Evolutionary conservation across 2,797 vertebrate species (phyloP).

Genomic region (Cyclura pinguis): DNA sequence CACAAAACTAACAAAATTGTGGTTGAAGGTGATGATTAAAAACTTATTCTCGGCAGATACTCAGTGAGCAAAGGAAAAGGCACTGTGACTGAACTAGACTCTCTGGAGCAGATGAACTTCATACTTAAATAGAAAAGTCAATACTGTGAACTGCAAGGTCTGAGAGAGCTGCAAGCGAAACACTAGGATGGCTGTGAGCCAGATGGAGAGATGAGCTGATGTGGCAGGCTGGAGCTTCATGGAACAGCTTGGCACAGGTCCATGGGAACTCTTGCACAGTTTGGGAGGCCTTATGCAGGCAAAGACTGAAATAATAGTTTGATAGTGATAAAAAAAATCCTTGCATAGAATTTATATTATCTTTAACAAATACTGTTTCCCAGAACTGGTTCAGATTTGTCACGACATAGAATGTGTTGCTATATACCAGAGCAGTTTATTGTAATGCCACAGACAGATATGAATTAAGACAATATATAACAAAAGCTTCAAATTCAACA

Average conservation of each 20-base stretch:
- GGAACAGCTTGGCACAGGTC: slow-evolving; percentile 26
- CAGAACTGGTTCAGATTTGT: slow-evolving; percentile 16
- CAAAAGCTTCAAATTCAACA: neutral
- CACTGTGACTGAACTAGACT: neutral
- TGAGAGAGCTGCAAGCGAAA: slow-evolving; percentile 17
- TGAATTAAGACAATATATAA: neutral
- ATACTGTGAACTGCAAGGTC: slow-evolving; percentile 20
- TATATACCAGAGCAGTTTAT: neutral
- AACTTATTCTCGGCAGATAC: neutral
- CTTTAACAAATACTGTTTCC: neutral
- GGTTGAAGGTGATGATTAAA: neutral
- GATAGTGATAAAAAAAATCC: neutral
- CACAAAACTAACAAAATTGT: neutral
- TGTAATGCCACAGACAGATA: neutral
- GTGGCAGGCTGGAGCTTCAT: slow-evolving; percentile 39
- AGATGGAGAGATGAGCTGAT: slow-evolving; percentile 49
- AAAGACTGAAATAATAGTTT: slow-evolving; percentile 18
- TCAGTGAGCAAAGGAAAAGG: neutral
- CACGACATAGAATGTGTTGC: neutral
- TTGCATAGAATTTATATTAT: slow-evolving; percentile 28
- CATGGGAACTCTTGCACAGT: slow-evolving; percentile 32
- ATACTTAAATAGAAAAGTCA: slow-evolving; percentile 28
- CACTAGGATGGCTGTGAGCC: slow-evolving; percentile 27
- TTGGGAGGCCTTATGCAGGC: slow-evolving; percentile 40
- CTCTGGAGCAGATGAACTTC: neutral